Percentiles rank a stretch among this genome's conserved stretches.
These are phyloP conservation scores for Taxidea taxus DNA, from an alignment of 2,113 vertebrate species.

Conservation along the genomic window DNA sequence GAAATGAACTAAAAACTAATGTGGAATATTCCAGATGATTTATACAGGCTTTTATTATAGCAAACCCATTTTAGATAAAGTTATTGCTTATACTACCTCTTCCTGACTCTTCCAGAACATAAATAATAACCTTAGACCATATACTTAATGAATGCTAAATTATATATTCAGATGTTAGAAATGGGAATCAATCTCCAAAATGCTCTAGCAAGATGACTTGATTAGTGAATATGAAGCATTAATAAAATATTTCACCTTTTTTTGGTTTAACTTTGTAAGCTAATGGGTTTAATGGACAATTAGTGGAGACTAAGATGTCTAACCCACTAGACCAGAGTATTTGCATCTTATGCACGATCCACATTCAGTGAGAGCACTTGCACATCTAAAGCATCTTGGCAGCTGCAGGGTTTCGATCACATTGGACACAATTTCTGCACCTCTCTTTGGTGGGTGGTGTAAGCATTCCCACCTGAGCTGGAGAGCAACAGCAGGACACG, in stretches of 20 bases:
- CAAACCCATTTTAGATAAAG: conserved; percentile 24
- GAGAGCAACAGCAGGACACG: fast-evolving
- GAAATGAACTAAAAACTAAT: conserved; percentile 34
- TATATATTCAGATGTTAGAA: conserved; percentile 24
- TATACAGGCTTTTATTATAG: conserved; percentile 25
- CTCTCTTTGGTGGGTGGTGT: background rate
- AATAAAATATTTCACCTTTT: conserved; percentile 1
- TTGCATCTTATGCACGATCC: no score
- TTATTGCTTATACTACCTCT: conserved; percentile 17
- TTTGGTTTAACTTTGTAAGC: background rate
- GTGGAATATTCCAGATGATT: conserved; percentile 17
- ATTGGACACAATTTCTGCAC: background rate
- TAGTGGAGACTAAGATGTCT: background rate
- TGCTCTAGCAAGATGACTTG: background rate
- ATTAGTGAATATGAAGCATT: background rate
- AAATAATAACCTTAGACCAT: conserved; percentile 51
- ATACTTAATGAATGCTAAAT: conserved; percentile 39
- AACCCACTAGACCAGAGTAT: background rate
- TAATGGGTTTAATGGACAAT: background rate
- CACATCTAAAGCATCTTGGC: background rate
- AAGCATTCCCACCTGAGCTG: background rate
- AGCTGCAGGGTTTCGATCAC: background rate
- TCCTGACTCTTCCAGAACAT: conserved; percentile 43
- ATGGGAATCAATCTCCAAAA: conserved; percentile 34
- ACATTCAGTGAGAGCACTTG: background rate